Conservation (phyloP, 2,113 vertebrate species). For the Asarcornis scutulata region DNA sequence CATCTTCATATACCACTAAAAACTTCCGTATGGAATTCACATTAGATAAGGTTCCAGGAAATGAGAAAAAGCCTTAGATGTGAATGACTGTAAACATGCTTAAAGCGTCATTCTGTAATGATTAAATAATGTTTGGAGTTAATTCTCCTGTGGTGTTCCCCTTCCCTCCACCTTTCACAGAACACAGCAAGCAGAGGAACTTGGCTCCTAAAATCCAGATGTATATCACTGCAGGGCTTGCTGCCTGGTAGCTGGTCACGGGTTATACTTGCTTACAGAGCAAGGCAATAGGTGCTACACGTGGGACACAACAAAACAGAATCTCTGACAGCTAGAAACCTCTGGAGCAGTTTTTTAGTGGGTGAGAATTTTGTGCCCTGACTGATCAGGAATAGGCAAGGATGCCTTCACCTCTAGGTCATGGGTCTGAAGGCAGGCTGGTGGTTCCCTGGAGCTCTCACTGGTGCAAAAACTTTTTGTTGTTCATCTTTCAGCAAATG, state of each 20-base stretch:
- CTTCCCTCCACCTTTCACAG: not conserved
- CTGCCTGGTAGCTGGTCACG: not conserved
- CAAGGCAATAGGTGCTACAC: not conserved
- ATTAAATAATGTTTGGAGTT: not conserved
- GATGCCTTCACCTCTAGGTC: not conserved
- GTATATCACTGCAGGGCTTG: not conserved
- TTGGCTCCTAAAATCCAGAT: not conserved
- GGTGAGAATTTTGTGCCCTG: not conserved
- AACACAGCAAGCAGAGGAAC: not conserved
- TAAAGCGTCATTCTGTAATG: not conserved
- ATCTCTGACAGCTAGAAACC: not conserved
- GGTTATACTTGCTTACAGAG: not conserved
- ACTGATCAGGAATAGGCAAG: not conserved
- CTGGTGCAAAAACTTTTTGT: not conserved
- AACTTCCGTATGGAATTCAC: constrained; percentile 22
- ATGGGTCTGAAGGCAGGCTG: not conserved
- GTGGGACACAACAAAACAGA: not conserved
- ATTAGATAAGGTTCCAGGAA: constrained; percentile 50
- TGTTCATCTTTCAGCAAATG: not conserved
- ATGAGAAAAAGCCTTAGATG: not conserved
- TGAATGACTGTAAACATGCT: constrained; percentile 15
- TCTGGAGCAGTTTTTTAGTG: not conserved
- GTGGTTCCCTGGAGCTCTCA: not conserved
- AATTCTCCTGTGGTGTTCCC: not conserved
- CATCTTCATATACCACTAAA: constrained; percentile 11